Evolutionary conservation across 1,140 invertebrate genomes (phyloP), one percentile per base, ranked within the genome.

Genomic region (Drosophila navojoa): DNA sequence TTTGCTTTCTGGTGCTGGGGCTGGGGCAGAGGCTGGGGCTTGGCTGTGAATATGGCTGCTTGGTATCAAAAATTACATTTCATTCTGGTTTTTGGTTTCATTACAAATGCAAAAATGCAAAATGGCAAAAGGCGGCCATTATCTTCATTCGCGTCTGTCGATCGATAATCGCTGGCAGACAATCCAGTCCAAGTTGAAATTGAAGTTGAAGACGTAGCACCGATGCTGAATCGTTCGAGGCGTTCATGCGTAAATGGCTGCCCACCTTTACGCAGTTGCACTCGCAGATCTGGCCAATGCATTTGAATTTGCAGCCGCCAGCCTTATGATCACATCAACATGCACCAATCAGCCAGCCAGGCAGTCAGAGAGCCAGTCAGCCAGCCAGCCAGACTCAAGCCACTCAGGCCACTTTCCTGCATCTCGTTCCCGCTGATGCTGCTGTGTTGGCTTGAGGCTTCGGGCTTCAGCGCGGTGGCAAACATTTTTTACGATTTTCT

Each of bases 71-170:
- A 87, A 89, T 87, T 87, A 81, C 84, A 89, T 89, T 87, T 87
- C 81, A 85, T 89, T 87, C 84, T 89, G 84, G 84, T 89, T 89
- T 89, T 90, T 74, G 75, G 87, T 90, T 90, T 81, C 81, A 90
- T 90, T 90, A 89, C 85, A 81, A 89, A 89, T 89, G 85, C 85
- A 89, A 89, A 89, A 89, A 89, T 89, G 85, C 85, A 89, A 90
- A 89, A 89, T 90, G 85, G 85, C 81, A 81, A 38, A 38, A 80
- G 70, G 63, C 84, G 80, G 85, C 85, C 84, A 90, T 90, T 89
- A 90, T 75, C 79, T 80, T 60, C 35, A 61, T 54, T 71, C 59
- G 53, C 27, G 45, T 53, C 29, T 69, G 55, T 42, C 54, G 61
- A 66, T 57, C 69, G 69, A 58, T 66, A 62, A 71, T 71, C 69